These are phyloP conservation scores for Drosophila testacea DNA, from an alignment of 2,888 invertebrate genomes.

Conservation along the genomic window DNA sequence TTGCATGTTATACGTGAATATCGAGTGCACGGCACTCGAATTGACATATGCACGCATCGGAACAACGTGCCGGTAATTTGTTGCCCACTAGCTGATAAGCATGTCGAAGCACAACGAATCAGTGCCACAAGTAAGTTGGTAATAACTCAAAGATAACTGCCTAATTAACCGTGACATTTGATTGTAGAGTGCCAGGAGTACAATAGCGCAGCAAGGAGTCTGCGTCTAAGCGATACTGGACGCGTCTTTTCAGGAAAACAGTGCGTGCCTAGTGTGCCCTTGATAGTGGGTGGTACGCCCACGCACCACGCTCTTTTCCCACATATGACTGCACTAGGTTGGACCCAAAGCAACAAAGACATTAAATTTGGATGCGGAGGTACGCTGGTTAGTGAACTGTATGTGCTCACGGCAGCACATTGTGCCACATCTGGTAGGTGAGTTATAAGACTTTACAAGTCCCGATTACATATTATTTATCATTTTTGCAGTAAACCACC, in stretches of 20 bases:
- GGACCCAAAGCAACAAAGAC: constrained; percentile 74
- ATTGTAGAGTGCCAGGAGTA: constrained; percentile 86
- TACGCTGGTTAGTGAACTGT: constrained; percentile 86
- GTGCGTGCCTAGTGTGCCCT: constrained; percentile 84
- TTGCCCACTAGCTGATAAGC: constrained; percentile 82
- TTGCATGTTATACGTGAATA: constrained; percentile 82
- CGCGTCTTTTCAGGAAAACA: constrained; percentile 76
- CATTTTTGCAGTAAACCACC: constrained; percentile 85
- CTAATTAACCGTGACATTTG: not conserved
- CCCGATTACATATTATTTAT: constrained; percentile 10
- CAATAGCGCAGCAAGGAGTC: constrained; percentile 79
- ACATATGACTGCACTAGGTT: constrained; percentile 86
- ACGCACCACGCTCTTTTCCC: constrained; percentile 86
- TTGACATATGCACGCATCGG: constrained; percentile 81
- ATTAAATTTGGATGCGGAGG: constrained; percentile 84
- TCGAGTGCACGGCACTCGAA: constrained; percentile 78
- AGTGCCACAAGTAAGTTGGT: constrained; percentile 80
- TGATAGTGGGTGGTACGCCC: constrained; percentile 87
- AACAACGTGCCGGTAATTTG: constrained; percentile 84
- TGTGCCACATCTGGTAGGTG: constrained; percentile 84
- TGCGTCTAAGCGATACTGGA: constrained; percentile 59
- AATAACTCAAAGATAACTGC: fast-evolving
- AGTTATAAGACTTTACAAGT: constrained; percentile 4
- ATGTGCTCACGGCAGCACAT: constrained; percentile 87
- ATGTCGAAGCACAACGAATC: constrained; percentile 72